Evolutionary conservation across 2,888 invertebrate species (phyloP).

Genomic region (Drosophila differens): DNA sequence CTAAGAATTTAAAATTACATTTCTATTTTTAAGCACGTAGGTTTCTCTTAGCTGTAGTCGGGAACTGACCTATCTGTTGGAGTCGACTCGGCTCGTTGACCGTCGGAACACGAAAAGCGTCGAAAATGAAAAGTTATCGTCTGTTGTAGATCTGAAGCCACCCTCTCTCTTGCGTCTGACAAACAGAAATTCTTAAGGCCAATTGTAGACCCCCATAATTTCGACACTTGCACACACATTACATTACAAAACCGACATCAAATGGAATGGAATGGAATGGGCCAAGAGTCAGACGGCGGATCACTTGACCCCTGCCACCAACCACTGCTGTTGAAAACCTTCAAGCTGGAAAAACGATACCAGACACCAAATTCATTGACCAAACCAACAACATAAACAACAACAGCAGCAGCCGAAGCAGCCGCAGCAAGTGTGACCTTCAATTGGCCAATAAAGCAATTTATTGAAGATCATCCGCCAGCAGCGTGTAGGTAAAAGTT

Average conservation of each 20-base stretch:
- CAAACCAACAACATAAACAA: slow-evolving; percentile 25
- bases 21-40: background rate
- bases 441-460: slow-evolving; percentile 76
- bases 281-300: slow-evolving; percentile 48
- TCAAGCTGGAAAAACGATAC: slow-evolving; percentile 54
- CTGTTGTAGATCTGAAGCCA: slow-evolving; percentile 15
- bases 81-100: background rate
- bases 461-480: slow-evolving; percentile 66
- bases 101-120: background rate
- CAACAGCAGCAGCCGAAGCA: background rate
- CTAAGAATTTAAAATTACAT: background rate
- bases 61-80: slow-evolving; percentile 1
- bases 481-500: slow-evolving; percentile 67
- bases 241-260: slow-evolving; percentile 51
- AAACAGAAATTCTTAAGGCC: slow-evolving; percentile 64
- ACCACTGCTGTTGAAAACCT: slow-evolving; percentile 39
- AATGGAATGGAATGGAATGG: slow-evolving; percentile 19
- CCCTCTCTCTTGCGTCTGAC: slow-evolving; percentile 33
- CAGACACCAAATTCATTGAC: slow-evolving; percentile 59
- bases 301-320: slow-evolving; percentile 72
- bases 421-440: slow-evolving; percentile 72
- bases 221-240: slow-evolving; percentile 42
- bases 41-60: background rate
- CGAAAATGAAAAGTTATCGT: background rate
- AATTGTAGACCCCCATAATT: slow-evolving; percentile 65